Conservation (phyloP, 2,888 invertebrate genomes). For the Agrilus biguttatus region DNA sequence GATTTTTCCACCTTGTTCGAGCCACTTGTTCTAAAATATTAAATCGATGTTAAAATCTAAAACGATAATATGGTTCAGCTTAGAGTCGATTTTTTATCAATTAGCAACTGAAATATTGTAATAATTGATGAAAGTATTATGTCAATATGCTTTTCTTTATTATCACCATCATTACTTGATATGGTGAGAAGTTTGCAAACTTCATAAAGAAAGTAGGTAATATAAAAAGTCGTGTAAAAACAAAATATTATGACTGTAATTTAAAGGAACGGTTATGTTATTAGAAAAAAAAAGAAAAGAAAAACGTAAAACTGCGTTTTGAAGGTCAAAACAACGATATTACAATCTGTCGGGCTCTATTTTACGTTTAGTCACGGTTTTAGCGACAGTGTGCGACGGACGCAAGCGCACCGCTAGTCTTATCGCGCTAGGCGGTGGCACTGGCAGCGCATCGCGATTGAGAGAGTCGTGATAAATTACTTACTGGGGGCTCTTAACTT, state of each 20-base stretch:
- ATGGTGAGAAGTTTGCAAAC: too few species aligned
- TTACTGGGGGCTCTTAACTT: slow-evolving; percentile 14
- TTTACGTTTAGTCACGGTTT: slow-evolving; percentile 22
- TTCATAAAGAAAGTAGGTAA: too few species aligned
- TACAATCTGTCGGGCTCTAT: too few species aligned
- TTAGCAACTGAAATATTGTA: not conserved
- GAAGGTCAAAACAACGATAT: too few species aligned
- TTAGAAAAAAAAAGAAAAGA: too few species aligned
- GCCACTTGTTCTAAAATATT: slow-evolving; percentile 27
- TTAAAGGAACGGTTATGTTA: too few species aligned
- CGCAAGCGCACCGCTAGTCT: slow-evolving; percentile 3
- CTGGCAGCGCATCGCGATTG: slow-evolving; percentile 6
- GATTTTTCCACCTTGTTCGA: slow-evolving; percentile 31
- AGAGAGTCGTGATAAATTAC: slow-evolving; percentile 4
- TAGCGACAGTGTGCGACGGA: slow-evolving; percentile 29
- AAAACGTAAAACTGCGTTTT: too few species aligned
- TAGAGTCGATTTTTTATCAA: not conserved
- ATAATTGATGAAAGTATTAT: not conserved
- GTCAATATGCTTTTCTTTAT: not conserved
- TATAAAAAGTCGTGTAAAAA: not conserved
- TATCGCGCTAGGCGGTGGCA: not conserved
- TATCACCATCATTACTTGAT: too few species aligned
- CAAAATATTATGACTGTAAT: not conserved
- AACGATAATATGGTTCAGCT: not conserved
- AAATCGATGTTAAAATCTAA: slow-evolving; percentile 2